phyloP scores from a whole-genome alignment of 2,113 vertebrate genomes.

The Leucopsar rothschildi region DNA sequence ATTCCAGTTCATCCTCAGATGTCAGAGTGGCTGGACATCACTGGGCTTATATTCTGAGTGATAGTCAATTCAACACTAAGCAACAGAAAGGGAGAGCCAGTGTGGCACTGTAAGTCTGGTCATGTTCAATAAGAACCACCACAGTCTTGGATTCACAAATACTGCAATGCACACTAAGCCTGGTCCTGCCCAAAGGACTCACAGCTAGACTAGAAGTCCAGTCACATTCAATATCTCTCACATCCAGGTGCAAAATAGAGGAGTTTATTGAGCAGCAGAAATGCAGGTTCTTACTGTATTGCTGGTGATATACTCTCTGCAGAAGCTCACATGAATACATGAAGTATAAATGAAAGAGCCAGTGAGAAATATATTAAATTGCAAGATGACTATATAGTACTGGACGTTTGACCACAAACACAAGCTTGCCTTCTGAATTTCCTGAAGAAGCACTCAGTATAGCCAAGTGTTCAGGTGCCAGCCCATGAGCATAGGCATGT shows the following conservation, averaged over 20 bases:
- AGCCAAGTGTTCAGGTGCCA: background rate
- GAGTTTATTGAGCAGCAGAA: background rate
- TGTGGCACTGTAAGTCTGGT: background rate
- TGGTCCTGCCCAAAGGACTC: background rate
- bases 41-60: background rate
- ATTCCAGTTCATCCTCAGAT: background rate
- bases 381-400: background rate
- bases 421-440: background rate
- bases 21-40: background rate
- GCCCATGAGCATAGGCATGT: fast-evolving
- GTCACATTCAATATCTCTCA: background rate
- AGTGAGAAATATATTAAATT: background rate
- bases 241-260: background rate
- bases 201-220: background rate
- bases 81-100: background rate
- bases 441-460: background rate
- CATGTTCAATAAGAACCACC: background rate
- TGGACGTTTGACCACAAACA: background rate
- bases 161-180: fast-evolving
- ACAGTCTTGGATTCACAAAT: background rate
- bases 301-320: background rate
- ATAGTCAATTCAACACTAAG: background rate
- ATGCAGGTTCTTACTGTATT: background rate
- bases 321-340: background rate
- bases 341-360: background rate